Base-by-base conservation (phyloP, 1,140 invertebrate species). In the Drosophila athabasca region DNA sequence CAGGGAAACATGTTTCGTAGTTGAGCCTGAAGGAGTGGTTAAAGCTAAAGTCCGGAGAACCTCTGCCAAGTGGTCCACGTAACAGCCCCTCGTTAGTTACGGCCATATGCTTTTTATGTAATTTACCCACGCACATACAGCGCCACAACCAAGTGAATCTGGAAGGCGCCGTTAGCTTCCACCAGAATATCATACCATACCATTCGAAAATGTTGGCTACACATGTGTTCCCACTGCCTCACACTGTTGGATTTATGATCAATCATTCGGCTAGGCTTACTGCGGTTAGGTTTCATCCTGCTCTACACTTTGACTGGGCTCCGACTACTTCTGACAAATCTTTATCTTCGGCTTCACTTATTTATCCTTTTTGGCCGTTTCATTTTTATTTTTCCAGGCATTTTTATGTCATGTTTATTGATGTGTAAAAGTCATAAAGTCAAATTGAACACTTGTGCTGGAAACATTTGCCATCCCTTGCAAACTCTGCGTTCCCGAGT, bases 341-440 rank as follows among this genome's bases (percentile, higher is more conserved):
- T 88, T 87, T 87, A 87, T 87, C 82, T 88, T 51, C 50, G 82
- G 49, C 71, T 62, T 88, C 84, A 88, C 84, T 89, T 88, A 83
- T 88, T 88, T 83, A 88, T 88, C 79, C 83, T 70, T 88, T 88
- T 82, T 79, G 75, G 79, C 65, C 76, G 83, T 79, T 83, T 83
- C 71, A 55, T 79, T 87, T 87, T 88, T 87, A 87, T 87, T 87
- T 61, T 62, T 64, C 78, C 69, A 51, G 67, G 60, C 46, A 74
- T 76, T 87, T 87, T 87, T 87, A 90, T 83, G 87, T 77, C 79
- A 87, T 80, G 81, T 87, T 90, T 90, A 90, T 90, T 90, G 87
- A 90, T 87, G 87, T 87, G 87, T 87, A 80, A 87, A 83, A 87
- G 79, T 90, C 87, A 90, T 90, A 90, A 90, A 90, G 79, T 79